Evolutionary conservation across 2,113 vertebrate species (phyloP).

Genomic region (Pangasianodon hypophthalmus): DNA sequence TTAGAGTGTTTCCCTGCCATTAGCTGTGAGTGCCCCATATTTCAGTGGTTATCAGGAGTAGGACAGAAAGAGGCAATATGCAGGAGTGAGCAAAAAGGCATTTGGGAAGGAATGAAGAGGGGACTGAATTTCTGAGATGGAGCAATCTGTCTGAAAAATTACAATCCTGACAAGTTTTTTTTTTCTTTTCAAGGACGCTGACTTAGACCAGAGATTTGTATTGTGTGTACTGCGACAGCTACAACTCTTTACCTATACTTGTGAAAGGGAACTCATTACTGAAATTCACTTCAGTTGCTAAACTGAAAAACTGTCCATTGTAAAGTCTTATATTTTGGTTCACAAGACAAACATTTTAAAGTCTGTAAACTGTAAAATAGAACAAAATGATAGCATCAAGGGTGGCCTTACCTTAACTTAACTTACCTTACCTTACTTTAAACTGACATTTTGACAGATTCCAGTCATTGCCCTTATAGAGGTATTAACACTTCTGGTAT

Average conservation of each 20-base stretch:
- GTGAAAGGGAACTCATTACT: neutral
- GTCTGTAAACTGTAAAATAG: neutral
- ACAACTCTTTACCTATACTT: neutral
- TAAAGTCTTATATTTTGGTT: neutral
- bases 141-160: conserved; percentile 46
- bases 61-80: conserved; percentile 50
- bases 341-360: conserved; percentile 5
- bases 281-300: neutral
- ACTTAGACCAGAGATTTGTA: conserved; percentile 18
- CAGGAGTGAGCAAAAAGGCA: conserved; percentile 39
- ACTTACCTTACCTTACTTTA: neutral
- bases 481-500: neutral
- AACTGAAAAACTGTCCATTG: neutral
- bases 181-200: neutral
- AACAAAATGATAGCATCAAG: neutral
- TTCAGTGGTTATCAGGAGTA: conserved; percentile 55
- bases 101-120: conserved; percentile 11
- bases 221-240: neutral
- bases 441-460: neutral
- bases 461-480: neutral
- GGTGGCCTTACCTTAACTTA: neutral
- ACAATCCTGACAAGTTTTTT: conserved; percentile 38
- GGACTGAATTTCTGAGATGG: conserved; percentile 25
- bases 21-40: conserved; percentile 48
- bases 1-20: conserved; percentile 40